A percentile compares a stretch with the other conserved stretches of the same genome.
These are phyloP conservation scores for Tanypteryx hageni DNA, from an alignment of 2,888 invertebrate genomes.

Conservation along the genomic window DNA sequence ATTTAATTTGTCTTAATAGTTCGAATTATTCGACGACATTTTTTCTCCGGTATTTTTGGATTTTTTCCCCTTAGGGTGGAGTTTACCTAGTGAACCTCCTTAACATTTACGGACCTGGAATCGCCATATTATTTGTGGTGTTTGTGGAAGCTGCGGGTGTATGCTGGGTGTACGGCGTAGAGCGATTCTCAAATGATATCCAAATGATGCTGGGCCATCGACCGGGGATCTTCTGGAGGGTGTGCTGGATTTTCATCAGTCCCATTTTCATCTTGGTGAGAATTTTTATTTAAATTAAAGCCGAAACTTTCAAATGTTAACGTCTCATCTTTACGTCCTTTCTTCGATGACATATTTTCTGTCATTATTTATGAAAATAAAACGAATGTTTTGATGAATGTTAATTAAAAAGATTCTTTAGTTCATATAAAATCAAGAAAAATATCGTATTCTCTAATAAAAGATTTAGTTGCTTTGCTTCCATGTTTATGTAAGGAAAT, in stretches of 20 bases:
- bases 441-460: no score
- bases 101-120: constrained; percentile 91
- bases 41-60: not conserved
- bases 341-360: not conserved
- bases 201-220: constrained; percentile 88
- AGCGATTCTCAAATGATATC: constrained; percentile 87
- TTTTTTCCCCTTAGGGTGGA: constrained; percentile 82
- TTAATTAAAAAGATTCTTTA: no score
- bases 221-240: constrained; percentile 88
- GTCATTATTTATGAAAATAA: no score
- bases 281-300: constrained; percentile 63
- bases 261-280: constrained; percentile 89
- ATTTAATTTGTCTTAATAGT: no score
- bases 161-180: constrained; percentile 93
- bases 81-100: constrained; percentile 91
- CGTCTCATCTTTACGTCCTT: not conserved
- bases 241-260: constrained; percentile 92
- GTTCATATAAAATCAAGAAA: no score
- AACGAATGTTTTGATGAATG: no score
- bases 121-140: constrained; percentile 92
- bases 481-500: no score
- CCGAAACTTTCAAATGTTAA: not conserved
- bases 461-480: no score
- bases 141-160: constrained; percentile 94
- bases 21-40: no score